Evolutionary conservation across 1,140 invertebrate species (phyloP), one percentile per base, ranked within the genome.

Genomic region (Heliconius congener): DNA sequence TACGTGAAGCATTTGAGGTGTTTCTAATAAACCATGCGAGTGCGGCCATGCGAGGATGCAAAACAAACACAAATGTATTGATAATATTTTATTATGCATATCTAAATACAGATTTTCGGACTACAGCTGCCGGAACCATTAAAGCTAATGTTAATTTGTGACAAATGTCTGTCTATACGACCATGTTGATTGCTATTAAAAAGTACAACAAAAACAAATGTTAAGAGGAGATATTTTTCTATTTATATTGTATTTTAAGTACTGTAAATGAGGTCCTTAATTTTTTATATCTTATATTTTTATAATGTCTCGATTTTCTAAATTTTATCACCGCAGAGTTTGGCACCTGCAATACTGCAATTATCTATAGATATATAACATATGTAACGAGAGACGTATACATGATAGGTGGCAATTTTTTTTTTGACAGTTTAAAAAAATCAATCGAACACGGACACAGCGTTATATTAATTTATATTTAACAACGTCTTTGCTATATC

Each of bases 1-100:
- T 52, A 52, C 5, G 50, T 57, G n/a, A n/a, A 23, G 55, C 13
- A 30, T 27, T 66, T 30, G 23, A 30, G 13, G 27, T 30, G 60
- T 30, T 66, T 66, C 27, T 66, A 66, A 30, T 66, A 46, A 73
- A 71, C 19, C 78, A 80, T 80, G 76, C 76, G 71, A 55, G 50
- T 81, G 79, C 76, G 55, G 60, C 81, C 42, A 84, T 84, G 83
- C 83, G 77, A 77, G 79, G 81, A 74, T 82, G 78, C 84, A 84
- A 76, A 82, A 84, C 79, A 85, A 85, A 85, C 72, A 84, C 77
- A 84, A 23, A 73, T 34, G 77, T 82, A 80, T 73, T 84, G 79
- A 39, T 34, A 75, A 82, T 57, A 71, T 73, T 85, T 81, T 85
- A 81, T 84, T 85, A 70, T 57, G 50, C 39, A 71, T 71, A 77